Base-by-base conservation (phyloP, 1,140 invertebrate genomes). In the Drosophila sechellia region DNA sequence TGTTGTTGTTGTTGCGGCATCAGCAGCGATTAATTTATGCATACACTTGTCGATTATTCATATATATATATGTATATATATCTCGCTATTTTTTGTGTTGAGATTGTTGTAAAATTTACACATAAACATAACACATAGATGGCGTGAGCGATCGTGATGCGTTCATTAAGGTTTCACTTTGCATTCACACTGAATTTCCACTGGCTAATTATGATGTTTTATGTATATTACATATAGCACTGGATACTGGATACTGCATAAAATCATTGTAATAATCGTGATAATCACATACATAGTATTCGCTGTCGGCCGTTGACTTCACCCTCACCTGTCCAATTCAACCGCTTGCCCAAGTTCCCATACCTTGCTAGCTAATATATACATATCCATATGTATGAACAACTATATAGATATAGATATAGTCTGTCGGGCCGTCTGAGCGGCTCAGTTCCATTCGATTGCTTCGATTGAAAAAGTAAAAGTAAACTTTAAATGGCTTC, bases 171-270 rank as follows among this genome's bases (percentile, higher is more conserved):
- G 84, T 84, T 84, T 84, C 81, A 84, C 76, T 84, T 76, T 79
- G 80, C 80, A 84, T 85, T 85, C 81, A 80, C 81, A 85, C 70
- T 73, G 76, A 79, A 84, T 84, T 85, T 58, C 54, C 77, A 72
- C 61, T 45, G 80, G 61, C 76, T 83, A 84, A 72, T 84, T 63
- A 83, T 60, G 60, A 78, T 69, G 52, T 35, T 43, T 46, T 39
- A 22, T 48, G 12, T 42, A n/a, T 45, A 39, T 20, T 20, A 15
- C 11, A 20, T 50, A 60, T 52, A 77, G 77, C 77, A 79, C 61
- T 71, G 68, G 39, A 64, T 53, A 69, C 45, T 45, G 58, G 48
- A 49, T 20, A 50, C 27, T 55, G 52, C 42, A 46, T 46, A 22
- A 46, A 43, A 27, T 12, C 22, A 77, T 60, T 77, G 61, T 63